These are phyloP conservation scores for Thereva unica DNA, from an alignment of 2,888 invertebrate genomes.

Conservation along the genomic window DNA sequence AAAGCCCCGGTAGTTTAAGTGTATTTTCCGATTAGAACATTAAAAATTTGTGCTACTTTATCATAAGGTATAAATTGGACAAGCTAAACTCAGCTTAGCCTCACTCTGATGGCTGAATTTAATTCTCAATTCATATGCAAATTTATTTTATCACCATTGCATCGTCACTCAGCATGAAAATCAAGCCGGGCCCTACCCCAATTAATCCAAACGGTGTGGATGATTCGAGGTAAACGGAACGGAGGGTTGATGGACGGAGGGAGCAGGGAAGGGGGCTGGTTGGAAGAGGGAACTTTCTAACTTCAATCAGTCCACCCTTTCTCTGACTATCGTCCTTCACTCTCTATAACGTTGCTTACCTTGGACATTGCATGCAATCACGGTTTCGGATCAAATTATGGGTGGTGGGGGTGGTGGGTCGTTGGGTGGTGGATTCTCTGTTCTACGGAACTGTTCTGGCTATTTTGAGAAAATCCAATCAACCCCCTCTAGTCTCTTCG, in stretches of 20 bases:
- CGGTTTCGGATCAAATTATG: too few relatives aligned
- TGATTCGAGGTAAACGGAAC: too few relatives aligned
- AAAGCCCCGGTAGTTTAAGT: too few relatives aligned
- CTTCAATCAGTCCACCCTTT: too few relatives aligned
- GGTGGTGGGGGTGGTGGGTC: background rate
- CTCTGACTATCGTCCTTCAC: background rate
- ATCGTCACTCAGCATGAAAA: constrained; percentile 42
- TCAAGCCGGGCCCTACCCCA: constrained; percentile 24
- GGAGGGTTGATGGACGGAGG: too few relatives aligned
- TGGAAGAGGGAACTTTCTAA: too few relatives aligned
- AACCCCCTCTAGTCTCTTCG: background rate
- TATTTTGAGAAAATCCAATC: constrained; percentile 34
- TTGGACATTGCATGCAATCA: too few relatives aligned
- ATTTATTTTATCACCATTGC: constrained; percentile 57
- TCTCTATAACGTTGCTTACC: background rate
- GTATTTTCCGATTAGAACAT: too few relatives aligned
- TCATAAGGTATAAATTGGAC: too few relatives aligned
- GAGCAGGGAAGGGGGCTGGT: too few relatives aligned
- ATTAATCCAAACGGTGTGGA: constrained; percentile 11
- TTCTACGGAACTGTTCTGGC: constrained; percentile 8
- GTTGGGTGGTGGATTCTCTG: background rate
- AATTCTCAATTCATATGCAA: constrained; percentile 59
- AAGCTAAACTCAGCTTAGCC: too few relatives aligned
- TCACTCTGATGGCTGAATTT: constrained; percentile 40
- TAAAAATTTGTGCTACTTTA: too few relatives aligned